Evolutionary conservation across 2,888 invertebrate species (phyloP).

Genomic region (Anaspis maculata): DNA sequence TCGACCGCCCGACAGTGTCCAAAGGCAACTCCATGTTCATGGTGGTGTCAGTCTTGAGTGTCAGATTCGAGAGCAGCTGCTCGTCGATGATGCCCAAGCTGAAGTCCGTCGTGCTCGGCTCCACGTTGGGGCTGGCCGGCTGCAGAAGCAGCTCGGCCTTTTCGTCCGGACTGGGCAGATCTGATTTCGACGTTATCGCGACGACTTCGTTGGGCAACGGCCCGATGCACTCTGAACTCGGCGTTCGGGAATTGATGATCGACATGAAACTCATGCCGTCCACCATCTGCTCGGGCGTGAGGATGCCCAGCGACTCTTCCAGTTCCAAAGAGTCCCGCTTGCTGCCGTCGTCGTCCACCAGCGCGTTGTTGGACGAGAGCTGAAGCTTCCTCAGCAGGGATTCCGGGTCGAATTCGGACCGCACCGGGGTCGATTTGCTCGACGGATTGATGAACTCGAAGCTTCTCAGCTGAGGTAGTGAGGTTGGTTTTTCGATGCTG

Average conservation of each 20-base stretch:
- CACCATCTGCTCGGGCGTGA: conserved; percentile 84
- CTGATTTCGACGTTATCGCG: conserved; percentile 7
- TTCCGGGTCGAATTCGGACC: conserved; percentile 15
- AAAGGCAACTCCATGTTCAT: conserved; percentile 50
- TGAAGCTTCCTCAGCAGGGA: conserved; percentile 15
- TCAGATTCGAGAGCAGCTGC: conserved; percentile 48
- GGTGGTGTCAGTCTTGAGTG: conserved; percentile 52
- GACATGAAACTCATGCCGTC: conserved; percentile 44
- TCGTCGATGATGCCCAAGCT: conserved; percentile 46
- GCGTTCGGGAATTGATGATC: conserved; percentile 38
- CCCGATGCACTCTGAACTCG: conserved; percentile 45
- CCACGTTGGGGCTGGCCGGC: conserved; percentile 29
- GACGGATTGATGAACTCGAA: no score
- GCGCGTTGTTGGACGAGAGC: conserved; percentile 5
- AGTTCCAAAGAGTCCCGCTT: conserved; percentile 75
- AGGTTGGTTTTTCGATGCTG: conserved; percentile 20
- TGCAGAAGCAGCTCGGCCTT: no score
- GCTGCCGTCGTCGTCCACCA: conserved; percentile 26
- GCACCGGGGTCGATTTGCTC: conserved; percentile 18
- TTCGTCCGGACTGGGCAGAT: conserved; percentile 30
- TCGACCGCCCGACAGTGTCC: conserved; percentile 33
- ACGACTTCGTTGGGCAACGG: neutral
- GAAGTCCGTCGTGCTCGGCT: conserved; percentile 31
- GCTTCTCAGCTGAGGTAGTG: conserved; percentile 18
- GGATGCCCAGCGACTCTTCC: conserved; percentile 73